Evolutionary conservation across 2,888 invertebrate species (phyloP).

Genomic region (Orthosia incerta): DNA sequence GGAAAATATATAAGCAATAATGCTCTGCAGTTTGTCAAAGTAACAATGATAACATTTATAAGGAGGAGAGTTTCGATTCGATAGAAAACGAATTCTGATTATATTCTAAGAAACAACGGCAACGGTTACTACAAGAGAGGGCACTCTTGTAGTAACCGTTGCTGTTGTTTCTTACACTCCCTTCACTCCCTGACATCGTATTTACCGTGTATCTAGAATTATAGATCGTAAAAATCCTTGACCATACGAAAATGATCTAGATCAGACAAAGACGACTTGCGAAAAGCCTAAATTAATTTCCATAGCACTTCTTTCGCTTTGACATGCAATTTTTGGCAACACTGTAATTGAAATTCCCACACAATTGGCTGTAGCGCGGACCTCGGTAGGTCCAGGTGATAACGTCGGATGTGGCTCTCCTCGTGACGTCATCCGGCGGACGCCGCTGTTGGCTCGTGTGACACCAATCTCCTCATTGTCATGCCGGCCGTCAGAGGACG

Average conservation of each 20-base stretch:
- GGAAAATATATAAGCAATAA: not conserved
- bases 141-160: too few species aligned
- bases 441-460: constrained; percentile 76
- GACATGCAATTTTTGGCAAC: constrained; percentile 39
- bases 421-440: constrained; percentile 84
- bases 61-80: not conserved
- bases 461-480: constrained; percentile 80
- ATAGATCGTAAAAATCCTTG: not conserved
- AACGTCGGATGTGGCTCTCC: constrained; percentile 82
- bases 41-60: not conserved
- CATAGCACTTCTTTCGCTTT: constrained; percentile 23
- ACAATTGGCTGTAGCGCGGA: constrained; percentile 57
- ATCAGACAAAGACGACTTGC: not conserved
- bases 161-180: too few species aligned
- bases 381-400: constrained; percentile 67
- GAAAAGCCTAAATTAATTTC: constrained; percentile 17
- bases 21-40: not conserved
- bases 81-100: too few species aligned
- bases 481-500: constrained; percentile 63
- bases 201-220: not conserved
- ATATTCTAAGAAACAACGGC: too few species aligned
- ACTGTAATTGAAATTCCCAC: constrained; percentile 56
- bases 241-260: not conserved
- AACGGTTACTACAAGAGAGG: too few species aligned
- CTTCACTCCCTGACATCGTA: too few species aligned